Evolutionary conservation across 2,888 invertebrate species (phyloP), one percentile per base, ranked within the genome.

Genomic region (Hemicrepidius hirtus): DNA sequence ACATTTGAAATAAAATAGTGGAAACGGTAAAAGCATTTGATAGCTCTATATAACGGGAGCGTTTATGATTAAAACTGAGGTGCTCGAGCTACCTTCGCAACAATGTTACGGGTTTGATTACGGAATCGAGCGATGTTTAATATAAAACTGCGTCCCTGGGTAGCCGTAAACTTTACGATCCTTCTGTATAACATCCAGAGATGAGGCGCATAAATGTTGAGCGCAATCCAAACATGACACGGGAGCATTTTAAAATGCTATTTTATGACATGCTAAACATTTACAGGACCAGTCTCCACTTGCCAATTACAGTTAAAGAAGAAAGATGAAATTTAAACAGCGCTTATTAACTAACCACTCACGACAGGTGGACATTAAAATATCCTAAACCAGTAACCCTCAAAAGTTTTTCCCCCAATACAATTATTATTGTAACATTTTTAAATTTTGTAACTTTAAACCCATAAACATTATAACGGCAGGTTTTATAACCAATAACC

Each of bases 141-240:
- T 74, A 71, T 74, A 74, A 74, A 74, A 74, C 66, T 74, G 32
- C 71, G 63, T 74, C 74, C 74, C 74, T 53, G 44, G 65, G 44
- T 37, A 64, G 71, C 66, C 44, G 64, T 74, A 74, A 74, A 74
- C 62, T 74, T 74, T 74, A 74, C 68, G 74, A 71, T 63, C 62
- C 24, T 66, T 69, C 62, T 66, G 70, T 70, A 65, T 65, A 70
- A 59, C 46, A 65, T 64, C 57, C 28, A 70, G 70, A 65, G 70
- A 65, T 70, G 70, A 70, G 49, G 65, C 46, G 35, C 70, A 65
- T 70, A 70, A 70, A 70, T 65, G 70, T 57, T 35, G 46, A 69
- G 57, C 65, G 57, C 57, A 64, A 70, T 70, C 70, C 65, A 65
- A 65, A 65, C 70, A 65, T 65, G 65, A 57, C 70, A 70, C 40